phyloP scores from a whole-genome alignment of 2,113 vertebrate species.

The Colinus virginianus region DNA sequence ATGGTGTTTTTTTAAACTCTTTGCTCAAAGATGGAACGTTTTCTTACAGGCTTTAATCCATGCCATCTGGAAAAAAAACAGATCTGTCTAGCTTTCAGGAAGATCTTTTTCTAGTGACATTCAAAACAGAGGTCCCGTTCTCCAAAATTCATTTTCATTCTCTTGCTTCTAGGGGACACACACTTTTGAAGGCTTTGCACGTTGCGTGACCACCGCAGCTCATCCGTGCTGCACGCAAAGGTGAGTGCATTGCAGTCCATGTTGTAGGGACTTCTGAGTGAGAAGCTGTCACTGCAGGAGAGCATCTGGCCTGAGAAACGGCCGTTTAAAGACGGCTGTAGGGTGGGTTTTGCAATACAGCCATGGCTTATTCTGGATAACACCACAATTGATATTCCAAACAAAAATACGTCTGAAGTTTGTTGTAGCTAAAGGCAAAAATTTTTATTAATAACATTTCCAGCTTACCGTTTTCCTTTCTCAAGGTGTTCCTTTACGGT shows the following conservation, averaged over 20 bases:
- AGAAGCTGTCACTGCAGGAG: not conserved
- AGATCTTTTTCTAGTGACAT: not conserved
- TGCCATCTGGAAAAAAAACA: not conserved
- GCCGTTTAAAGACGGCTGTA: not conserved
- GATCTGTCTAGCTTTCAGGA: not conserved
- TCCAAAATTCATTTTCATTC: not conserved
- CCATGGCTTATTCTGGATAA: not conserved
- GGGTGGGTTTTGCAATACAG: not conserved
- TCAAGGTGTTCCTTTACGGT: not conserved
- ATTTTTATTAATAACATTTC: constrained; percentile 12
- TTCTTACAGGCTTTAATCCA: not conserved
- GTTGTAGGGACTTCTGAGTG: not conserved
- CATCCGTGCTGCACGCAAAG: not conserved
- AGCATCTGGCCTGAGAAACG: not conserved
- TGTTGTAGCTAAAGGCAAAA: not conserved
- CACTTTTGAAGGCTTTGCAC: not conserved
- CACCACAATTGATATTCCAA: not conserved
- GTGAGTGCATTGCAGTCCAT: not conserved
- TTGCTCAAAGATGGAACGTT: not conserved
- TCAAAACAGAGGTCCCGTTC: not conserved
- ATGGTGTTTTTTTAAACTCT: not conserved
- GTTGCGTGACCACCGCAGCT: not conserved
- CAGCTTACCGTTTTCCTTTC: not conserved
- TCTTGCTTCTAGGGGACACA: not conserved
- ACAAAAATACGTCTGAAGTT: not conserved